phyloP scores from a whole-genome alignment of 2,888 invertebrate species.

The Caenorhabditis zanzibari region DNA sequence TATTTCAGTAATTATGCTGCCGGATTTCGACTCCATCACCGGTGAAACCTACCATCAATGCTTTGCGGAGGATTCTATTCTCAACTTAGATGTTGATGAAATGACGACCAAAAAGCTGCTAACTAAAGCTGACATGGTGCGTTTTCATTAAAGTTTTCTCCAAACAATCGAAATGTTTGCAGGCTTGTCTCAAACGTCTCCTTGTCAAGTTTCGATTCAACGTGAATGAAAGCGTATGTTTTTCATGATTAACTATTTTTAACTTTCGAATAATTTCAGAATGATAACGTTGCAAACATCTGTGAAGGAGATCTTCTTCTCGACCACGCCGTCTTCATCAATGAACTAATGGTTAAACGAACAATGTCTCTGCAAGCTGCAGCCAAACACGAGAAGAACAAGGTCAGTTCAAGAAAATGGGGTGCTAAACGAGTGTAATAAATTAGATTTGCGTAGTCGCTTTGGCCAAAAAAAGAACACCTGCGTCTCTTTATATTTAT shows the following conservation, averaged over 20 bases:
- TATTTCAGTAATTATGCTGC: slow-evolving; percentile 6
- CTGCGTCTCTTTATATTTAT: background rate
- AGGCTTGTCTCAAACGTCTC: slow-evolving; percentile 32
- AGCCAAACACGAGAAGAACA: slow-evolving; percentile 43
- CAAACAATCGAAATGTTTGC: background rate
- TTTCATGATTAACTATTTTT: background rate
- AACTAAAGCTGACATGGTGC: slow-evolving; percentile 23
- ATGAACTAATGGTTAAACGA: slow-evolving; percentile 36
- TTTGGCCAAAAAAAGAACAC: background rate
- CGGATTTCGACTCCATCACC: slow-evolving; percentile 22
- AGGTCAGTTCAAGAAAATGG: slow-evolving; percentile 23
- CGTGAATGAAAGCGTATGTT: slow-evolving; percentile 39
- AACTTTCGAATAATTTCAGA: background rate
- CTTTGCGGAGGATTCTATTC: slow-evolving; percentile 33
- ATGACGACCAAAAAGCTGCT: slow-evolving; percentile 7
- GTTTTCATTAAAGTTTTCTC: no score
- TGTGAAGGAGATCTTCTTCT: slow-evolving; percentile 30
- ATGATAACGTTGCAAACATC: slow-evolving; percentile 24
- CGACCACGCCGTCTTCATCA: slow-evolving; percentile 41
- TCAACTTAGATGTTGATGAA: slow-evolving; percentile 15
- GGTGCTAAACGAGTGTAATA: background rate
- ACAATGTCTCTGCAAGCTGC: slow-evolving; percentile 1
- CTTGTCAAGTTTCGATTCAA: slow-evolving; percentile 36
- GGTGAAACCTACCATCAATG: slow-evolving; percentile 23
- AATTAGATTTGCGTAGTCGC: background rate